A percentile compares a stretch with the other conserved stretches of the same genome.
Conservation (phyloP, 1,140 invertebrate genomes). For the Sitophilus oryzae region DNA sequence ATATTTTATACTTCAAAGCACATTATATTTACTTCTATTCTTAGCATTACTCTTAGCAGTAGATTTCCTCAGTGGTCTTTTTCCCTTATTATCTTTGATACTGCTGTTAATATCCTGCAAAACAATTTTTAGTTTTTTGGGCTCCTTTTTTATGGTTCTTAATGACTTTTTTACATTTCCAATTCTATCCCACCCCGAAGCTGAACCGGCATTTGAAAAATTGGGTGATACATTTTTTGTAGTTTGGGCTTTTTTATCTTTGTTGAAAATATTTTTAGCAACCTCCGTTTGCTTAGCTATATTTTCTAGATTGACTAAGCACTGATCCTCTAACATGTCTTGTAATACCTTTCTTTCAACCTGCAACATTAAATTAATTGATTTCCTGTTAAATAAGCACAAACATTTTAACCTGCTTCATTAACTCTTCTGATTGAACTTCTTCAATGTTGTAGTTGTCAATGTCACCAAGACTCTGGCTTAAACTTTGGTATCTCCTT, state of each 20-base stretch:
- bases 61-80: too few relatives aligned
- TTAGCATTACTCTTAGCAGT: too few relatives aligned
- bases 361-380: conserved; percentile 5
- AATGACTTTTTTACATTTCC: conserved; percentile 23
- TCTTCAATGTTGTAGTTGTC: conserved; percentile 21
- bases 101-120: conserved; percentile 7
- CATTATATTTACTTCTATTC: too few relatives aligned
- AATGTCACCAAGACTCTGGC: conserved; percentile 4
- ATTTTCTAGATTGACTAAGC: conserved; percentile 27
- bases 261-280: conserved; percentile 3
- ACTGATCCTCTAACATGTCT: conserved; percentile 30
- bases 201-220: not conserved
- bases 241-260: conserved; percentile 1
- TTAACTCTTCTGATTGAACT: conserved; percentile 13
- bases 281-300: conserved; percentile 5
- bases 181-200: conserved; percentile 29
- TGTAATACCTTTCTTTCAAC: conserved; percentile 18
- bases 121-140: conserved; percentile 21
- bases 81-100: not conserved
- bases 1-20: too few relatives aligned
- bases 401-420: conserved; percentile 5
- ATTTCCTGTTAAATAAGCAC: not conserved
- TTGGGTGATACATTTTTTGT: not conserved
- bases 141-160: conserved; percentile 13
- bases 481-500: conserved; percentile 15